Evolutionary conservation across 1,140 invertebrate species (phyloP).

Genomic region (Tenebrio molitor): DNA sequence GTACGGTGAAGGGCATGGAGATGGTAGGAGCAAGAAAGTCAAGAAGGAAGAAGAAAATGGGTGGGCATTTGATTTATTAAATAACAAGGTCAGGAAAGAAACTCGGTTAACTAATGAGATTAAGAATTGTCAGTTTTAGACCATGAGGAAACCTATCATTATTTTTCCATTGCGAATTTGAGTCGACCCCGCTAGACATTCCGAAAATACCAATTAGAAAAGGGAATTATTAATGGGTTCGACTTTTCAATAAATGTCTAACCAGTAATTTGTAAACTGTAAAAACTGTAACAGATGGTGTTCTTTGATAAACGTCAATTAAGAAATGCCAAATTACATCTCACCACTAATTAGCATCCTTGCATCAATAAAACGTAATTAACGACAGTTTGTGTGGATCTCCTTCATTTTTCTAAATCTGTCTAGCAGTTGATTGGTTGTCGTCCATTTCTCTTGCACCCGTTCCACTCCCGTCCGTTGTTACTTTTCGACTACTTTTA

Average conservation of each 20-base stretch:
- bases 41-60: too few species aligned
- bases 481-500: slow-evolving; percentile 33
- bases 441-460: slow-evolving; percentile 49
- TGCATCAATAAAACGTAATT: not conserved
- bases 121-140: too few species aligned
- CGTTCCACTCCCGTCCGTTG: slow-evolving; percentile 46
- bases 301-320: slow-evolving; percentile 5
- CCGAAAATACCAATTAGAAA: not conserved
- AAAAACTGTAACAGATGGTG: not conserved
- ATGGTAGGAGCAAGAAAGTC: too few species aligned
- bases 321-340: not conserved
- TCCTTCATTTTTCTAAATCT: not conserved
- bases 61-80: too few species aligned
- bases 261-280: not conserved
- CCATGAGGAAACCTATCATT: too few species aligned
- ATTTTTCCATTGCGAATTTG: too few species aligned
- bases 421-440: slow-evolving; percentile 4
- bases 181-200: not conserved
- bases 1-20: too few species aligned
- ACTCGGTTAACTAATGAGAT: too few species aligned
- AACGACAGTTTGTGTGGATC: not conserved
- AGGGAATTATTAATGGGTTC: not conserved
- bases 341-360: slow-evolving; percentile 2
- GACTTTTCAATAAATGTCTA: not conserved
- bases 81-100: too few species aligned